These are phyloP conservation scores for Formicarius rufipectus DNA, from an alignment of 2,113 vertebrate species.

Conservation along the genomic window DNA sequence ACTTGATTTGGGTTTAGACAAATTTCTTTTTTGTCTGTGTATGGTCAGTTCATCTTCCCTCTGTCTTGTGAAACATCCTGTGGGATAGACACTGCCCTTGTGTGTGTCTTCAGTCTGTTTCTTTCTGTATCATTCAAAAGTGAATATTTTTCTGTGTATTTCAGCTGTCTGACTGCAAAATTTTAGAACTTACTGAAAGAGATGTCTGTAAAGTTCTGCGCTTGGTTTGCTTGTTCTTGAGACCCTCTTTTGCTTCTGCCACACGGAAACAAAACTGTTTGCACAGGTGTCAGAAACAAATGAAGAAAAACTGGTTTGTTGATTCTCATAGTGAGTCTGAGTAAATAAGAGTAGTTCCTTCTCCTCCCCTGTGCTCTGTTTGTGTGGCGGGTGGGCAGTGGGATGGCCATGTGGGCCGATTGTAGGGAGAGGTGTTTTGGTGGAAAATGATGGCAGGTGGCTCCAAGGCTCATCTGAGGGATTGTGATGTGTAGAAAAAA, in stretches of 20 bases:
- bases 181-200: not conserved
- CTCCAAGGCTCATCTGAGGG: not conserved
- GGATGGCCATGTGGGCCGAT: not conserved
- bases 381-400: not conserved
- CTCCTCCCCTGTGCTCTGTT: not conserved
- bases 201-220: not conserved
- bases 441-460: not conserved
- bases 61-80: not conserved
- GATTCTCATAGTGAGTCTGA: slow-evolving; percentile 2
- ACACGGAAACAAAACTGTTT: not conserved
- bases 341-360: not conserved
- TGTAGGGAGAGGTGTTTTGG: not conserved
- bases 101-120: not conserved
- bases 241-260: not conserved
- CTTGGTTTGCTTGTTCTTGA: not conserved
- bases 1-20: not conserved
- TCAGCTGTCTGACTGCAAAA: not conserved
- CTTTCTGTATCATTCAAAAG: not conserved
- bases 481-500: not conserved
- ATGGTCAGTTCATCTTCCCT: not conserved
- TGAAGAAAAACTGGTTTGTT: slow-evolving; percentile 65
- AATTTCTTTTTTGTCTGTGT: not conserved
- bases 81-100: not conserved
- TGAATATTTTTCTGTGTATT: not conserved
- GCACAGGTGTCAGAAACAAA: slow-evolving; percentile 21